phyloP scores from a whole-genome alignment of 92 coral and sea anemone genomes.

The Parazoanthus darwini region DNA sequence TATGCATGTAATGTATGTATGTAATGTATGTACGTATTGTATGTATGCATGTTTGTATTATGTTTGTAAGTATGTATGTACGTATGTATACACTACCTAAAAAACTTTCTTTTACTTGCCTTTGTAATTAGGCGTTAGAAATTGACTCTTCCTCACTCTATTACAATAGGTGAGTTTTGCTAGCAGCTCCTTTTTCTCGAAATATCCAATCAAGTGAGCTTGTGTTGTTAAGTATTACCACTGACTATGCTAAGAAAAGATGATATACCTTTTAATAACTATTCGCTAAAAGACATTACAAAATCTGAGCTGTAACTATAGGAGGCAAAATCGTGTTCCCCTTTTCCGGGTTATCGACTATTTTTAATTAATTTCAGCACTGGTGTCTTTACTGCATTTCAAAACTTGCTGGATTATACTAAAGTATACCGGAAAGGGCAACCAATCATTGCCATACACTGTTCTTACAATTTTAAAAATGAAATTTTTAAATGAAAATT shows the following conservation, averaged over 20 bases:
- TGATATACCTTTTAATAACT: too few relatives aligned
- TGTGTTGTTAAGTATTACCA: too few relatives aligned
- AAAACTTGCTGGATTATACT: background rate
- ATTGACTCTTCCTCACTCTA: background rate
- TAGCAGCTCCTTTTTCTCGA: background rate
- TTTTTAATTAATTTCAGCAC: background rate
- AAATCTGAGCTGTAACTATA: too few relatives aligned
- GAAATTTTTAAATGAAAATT: too few relatives aligned
- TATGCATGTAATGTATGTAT: too few relatives aligned
- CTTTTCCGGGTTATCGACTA: background rate
- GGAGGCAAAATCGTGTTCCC: background rate
- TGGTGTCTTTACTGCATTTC: background rate
- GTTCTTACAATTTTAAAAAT: background rate
- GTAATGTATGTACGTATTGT: too few relatives aligned
- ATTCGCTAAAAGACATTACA: too few relatives aligned
- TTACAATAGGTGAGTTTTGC: background rate
- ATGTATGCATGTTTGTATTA: too few relatives aligned
- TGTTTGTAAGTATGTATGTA: too few relatives aligned
- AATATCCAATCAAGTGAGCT: background rate
- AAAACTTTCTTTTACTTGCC: background rate
- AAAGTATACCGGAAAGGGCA: too few relatives aligned
- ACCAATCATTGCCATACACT: background rate
- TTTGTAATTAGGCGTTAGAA: background rate
- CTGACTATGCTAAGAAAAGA: background rate
- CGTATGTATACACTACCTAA: too few relatives aligned